These are phyloP conservation scores for Diarsia rubi DNA, from an alignment of 2,888 invertebrate species.

Conservation along the genomic window DNA sequence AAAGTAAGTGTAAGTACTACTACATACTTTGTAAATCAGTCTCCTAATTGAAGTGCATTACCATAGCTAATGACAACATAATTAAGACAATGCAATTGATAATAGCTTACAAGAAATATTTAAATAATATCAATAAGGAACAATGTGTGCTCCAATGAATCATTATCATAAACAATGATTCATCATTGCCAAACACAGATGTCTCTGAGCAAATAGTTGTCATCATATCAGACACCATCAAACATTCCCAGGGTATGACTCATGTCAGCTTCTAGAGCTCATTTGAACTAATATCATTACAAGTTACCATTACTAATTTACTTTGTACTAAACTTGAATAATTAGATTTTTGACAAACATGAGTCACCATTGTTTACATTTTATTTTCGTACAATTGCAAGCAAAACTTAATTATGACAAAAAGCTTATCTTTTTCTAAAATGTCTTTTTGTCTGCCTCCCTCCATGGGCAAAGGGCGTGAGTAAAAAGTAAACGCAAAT, in stretches of 20 bases:
- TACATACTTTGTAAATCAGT: constrained; percentile 1
- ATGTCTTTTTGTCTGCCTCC: background rate
- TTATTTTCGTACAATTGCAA: constrained; percentile 8
- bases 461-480: too few relatives aligned
- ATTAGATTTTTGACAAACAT: background rate
- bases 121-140: constrained; percentile 66
- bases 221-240: constrained; percentile 69
- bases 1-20: background rate
- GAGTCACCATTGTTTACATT: background rate
- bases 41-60: constrained; percentile 57
- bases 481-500: too few relatives aligned
- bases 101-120: constrained; percentile 57
- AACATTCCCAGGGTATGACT: constrained; percentile 74
- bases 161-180: constrained; percentile 78
- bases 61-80: constrained; percentile 69
- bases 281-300: constrained; percentile 70
- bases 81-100: constrained; percentile 67
- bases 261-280: constrained; percentile 64
- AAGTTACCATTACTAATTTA: background rate
- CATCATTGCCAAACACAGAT: constrained; percentile 80
- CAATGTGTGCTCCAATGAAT: constrained; percentile 73
- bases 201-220: constrained; percentile 70
- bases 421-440: background rate
- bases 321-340: background rate
- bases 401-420: background rate